phyloP scores from a whole-genome alignment of 1,140 invertebrate genomes.

The Aphaenogaster floridana region DNA sequence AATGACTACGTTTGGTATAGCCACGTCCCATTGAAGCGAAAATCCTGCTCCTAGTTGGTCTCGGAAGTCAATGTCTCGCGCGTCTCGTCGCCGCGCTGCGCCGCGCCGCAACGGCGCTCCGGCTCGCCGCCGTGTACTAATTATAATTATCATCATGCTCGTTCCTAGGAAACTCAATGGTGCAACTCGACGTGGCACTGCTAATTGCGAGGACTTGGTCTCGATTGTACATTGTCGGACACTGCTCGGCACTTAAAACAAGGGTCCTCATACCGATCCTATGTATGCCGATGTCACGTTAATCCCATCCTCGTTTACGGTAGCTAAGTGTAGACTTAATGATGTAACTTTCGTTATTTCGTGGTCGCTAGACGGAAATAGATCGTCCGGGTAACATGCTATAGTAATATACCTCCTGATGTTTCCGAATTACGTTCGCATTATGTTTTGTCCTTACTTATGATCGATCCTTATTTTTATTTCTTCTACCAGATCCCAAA shows the following conservation, averaged over 20 bases:
- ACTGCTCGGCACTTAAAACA: constrained; percentile 64
- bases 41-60: constrained; percentile 48
- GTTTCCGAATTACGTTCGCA: background rate
- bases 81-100: constrained; percentile 8
- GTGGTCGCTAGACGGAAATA: constrained; percentile 24
- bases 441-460: background rate
- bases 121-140: constrained; percentile 54
- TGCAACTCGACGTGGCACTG: constrained; percentile 61
- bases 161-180: constrained; percentile 61
- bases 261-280: constrained; percentile 37
- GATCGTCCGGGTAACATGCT: background rate
- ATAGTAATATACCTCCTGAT: background rate
- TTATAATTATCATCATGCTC: constrained; percentile 70
- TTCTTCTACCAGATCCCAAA: background rate
- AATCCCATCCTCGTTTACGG: constrained; percentile 55
- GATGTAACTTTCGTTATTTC: constrained; percentile 63
- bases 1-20: constrained; percentile 50
- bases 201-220: constrained; percentile 70
- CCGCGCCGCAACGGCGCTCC: background rate
- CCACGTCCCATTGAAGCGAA: constrained; percentile 57
- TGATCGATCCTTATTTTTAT: background rate
- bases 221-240: constrained; percentile 60
- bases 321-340: constrained; percentile 50
- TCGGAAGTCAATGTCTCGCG: constrained; percentile 51
- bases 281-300: constrained; percentile 53